phyloP scores from a whole-genome alignment of 2,888 invertebrate genomes.

The Callinectes sapidus region DNA sequence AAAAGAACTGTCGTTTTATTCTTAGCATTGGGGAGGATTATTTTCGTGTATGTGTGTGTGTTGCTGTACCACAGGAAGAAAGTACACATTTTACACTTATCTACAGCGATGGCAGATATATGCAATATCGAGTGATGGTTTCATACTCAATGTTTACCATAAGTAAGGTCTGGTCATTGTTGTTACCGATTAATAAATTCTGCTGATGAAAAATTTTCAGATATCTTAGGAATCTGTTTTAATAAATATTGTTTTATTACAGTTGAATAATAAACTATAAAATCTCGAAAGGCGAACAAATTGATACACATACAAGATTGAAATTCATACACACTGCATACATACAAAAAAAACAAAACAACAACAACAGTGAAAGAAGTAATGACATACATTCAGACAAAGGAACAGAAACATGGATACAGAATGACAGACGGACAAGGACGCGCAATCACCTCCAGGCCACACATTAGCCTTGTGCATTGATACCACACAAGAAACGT shows the following conservation, averaged over 20 bases:
- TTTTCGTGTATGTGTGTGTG: neutral
- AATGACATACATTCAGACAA: neutral
- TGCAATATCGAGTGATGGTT: neutral
- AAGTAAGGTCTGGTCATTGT: neutral
- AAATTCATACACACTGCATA: neutral
- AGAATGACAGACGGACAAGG: neutral
- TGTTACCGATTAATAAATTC: neutral
- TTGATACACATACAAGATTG: neutral
- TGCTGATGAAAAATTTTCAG: neutral
- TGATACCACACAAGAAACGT: neutral
- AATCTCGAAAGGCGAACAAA: neutral
- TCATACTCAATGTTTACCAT: neutral
- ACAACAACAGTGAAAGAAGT: neutral
- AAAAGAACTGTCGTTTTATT: too few relatives aligned
- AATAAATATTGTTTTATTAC: conserved; percentile 8
- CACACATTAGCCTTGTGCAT: neutral
- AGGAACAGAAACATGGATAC: neutral
- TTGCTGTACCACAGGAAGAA: neutral
- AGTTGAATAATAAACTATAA: neutral
- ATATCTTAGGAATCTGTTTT: neutral
- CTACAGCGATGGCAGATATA: neutral
- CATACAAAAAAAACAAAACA: neutral
- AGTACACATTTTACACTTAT: too few relatives aligned
- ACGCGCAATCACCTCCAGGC: neutral
- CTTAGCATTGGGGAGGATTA: too few relatives aligned